Evolutionary conservation across 2,888 invertebrate genomes (phyloP).

Genomic region (Ennomos erosarius): DNA sequence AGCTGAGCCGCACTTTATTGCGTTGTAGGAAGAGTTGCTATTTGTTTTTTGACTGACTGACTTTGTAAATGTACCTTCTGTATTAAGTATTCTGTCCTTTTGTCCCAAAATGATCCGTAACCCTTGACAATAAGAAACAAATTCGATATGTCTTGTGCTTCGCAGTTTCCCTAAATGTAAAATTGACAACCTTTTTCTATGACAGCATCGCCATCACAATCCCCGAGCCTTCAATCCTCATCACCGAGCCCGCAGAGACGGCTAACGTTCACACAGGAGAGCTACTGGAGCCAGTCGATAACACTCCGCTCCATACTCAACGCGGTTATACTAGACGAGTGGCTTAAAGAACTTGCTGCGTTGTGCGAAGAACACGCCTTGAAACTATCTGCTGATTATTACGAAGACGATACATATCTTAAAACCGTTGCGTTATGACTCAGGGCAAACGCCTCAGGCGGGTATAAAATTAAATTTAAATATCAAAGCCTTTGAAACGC

Average conservation of each 20-base stretch:
- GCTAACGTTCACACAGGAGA: constrained; percentile 71
- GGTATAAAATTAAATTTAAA: constrained; percentile 26
- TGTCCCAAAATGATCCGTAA: too few relatives aligned
- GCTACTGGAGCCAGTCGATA: constrained; percentile 78
- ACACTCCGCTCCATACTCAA: constrained; percentile 74
- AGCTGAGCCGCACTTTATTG: too few relatives aligned
- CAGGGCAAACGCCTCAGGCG: constrained; percentile 43
- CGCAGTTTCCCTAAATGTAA: too few relatives aligned
- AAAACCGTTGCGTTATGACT: constrained; percentile 78
- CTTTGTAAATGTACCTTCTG: too few relatives aligned
- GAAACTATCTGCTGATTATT: constrained; percentile 61
- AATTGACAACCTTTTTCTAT: constrained; percentile 2
- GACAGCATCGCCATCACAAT: constrained; percentile 47
- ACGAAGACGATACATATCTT: constrained; percentile 70
- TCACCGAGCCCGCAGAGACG: constrained; percentile 58
- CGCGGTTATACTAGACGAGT: constrained; percentile 96
- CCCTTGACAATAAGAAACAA: too few relatives aligned
- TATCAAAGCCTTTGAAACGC: background rate
- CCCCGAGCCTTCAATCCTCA: constrained; percentile 46
- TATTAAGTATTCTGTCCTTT: too few relatives aligned
- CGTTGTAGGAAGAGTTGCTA: too few relatives aligned
- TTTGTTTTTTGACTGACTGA: too few relatives aligned
- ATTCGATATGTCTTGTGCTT: too few relatives aligned
- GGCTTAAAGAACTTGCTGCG: constrained; percentile 97
- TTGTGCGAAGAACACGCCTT: constrained; percentile 97